phyloP scores from a whole-genome alignment of 2,797 vertebrate genomes.

The Pipistrellus pygmaeus region DNA sequence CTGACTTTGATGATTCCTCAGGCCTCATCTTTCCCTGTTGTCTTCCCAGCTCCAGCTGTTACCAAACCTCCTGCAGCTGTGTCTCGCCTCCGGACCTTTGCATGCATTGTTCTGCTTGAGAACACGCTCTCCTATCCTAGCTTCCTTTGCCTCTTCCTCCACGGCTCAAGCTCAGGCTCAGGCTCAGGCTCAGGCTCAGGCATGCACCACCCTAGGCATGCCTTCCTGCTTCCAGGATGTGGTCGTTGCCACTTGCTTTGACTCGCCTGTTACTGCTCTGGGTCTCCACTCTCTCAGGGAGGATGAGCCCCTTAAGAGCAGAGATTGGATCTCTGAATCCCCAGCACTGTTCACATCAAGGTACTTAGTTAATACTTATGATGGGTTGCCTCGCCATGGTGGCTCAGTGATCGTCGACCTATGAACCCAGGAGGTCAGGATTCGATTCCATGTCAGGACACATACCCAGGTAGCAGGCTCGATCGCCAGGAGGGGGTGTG shows the following conservation, averaged over 20 bases:
- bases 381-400: neutral
- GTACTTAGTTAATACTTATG: neutral
- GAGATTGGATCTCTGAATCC: neutral
- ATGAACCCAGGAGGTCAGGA: no score
- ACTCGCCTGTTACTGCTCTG: neutral
- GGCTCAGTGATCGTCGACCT: no score
- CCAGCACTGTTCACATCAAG: neutral
- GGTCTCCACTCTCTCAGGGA: neutral
- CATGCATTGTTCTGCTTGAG: neutral
- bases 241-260: neutral
- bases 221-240: neutral
- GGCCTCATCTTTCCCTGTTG: neutral
- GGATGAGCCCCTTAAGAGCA: neutral
- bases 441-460: no score
- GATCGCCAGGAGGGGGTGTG: no score
- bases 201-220: neutral
- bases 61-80: neutral
- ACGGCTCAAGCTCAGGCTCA: neutral
- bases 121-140: neutral
- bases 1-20: rapidly evolving
- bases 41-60: rapidly evolving
- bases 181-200: neutral
- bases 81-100: neutral
- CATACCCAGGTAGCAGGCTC: no score
- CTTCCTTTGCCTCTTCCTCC: neutral